Evolutionary conservation across 2,888 invertebrate genomes (phyloP).

Genomic region (Alloplasta piceator): DNA sequence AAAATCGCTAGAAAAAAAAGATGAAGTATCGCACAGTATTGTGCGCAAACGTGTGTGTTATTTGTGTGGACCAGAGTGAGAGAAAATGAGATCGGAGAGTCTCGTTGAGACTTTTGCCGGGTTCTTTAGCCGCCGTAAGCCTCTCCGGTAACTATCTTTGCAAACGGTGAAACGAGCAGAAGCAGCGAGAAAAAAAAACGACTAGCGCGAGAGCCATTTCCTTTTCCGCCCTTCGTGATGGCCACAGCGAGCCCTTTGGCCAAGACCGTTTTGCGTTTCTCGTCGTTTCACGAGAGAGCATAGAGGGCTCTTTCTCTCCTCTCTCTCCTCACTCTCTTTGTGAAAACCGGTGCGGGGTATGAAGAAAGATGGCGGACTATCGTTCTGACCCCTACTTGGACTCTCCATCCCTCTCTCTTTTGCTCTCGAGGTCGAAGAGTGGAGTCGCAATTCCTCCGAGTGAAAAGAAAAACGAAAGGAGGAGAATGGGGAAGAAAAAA

Average conservation of each 20-base stretch:
- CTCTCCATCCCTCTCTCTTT: neutral
- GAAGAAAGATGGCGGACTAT: conserved; percentile 50
- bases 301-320: neutral
- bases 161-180: conserved; percentile 49
- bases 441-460: conserved; percentile 52
- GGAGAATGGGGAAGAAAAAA: conserved; percentile 47
- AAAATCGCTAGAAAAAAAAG: conserved; percentile 70
- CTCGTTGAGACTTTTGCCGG: conserved; percentile 36
- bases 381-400: conserved; percentile 47
- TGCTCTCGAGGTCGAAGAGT: conserved; percentile 38
- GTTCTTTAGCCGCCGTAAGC: conserved; percentile 27
- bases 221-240: conserved; percentile 63
- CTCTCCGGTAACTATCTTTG: conserved; percentile 35
- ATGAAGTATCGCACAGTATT: conserved; percentile 55
- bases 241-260: conserved; percentile 23
- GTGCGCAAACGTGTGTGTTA: conserved; percentile 36
- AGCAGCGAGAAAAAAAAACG: conserved; percentile 41
- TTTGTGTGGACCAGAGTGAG: conserved; percentile 32
- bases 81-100: conserved; percentile 43
- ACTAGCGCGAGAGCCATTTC: conserved; percentile 57
- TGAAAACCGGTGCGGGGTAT: conserved; percentile 42
- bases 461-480: conserved; percentile 62
- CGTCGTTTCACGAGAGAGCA: conserved; percentile 31
- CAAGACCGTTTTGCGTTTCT: conserved; percentile 50
- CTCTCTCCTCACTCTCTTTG: neutral